Percentiles rank a stretch among this genome's conserved stretches.
Evolutionary conservation across 23 tunicate genomes (phyloP).

Genomic region (Halocynthia roretzi): DNA sequence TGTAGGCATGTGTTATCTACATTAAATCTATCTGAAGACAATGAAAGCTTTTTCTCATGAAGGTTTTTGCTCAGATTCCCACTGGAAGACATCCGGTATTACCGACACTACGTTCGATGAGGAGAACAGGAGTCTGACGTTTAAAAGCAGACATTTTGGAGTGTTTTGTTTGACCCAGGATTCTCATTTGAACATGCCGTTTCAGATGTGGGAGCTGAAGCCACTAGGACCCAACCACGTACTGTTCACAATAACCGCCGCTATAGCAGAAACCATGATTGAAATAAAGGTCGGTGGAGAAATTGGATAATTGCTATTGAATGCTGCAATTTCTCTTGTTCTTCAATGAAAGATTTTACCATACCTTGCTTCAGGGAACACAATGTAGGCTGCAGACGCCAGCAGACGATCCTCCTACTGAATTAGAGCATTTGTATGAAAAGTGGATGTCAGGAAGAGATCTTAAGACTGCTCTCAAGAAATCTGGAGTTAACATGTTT

Average conservation of each 20-base stretch:
- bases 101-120: conserved; percentile 39
- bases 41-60: background rate
- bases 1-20: conserved; percentile 13
- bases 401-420: conserved; percentile 49
- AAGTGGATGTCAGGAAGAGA: conserved; percentile 61
- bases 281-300: conserved; percentile 53
- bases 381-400: conserved; percentile 58
- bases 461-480: conserved; percentile 26
- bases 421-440: conserved; percentile 59
- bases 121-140: conserved; percentile 35
- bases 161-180: conserved; percentile 68
- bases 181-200: conserved; percentile 84
- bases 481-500: conserved; percentile 74
- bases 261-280: conserved; percentile 53
- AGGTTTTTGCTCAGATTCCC: conserved; percentile 31
- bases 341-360: background rate
- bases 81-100: conserved; percentile 70
- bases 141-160: conserved; percentile 54
- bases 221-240: conserved; percentile 44
- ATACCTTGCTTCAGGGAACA: conserved; percentile 26
- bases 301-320: background rate
- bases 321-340: background rate
- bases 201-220: conserved; percentile 69
- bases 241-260: conserved; percentile 54
- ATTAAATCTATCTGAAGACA: too few species aligned